These are phyloP conservation scores for Pachypanchax playfairii DNA, from an alignment of 2,113 vertebrate species.

Conservation along the genomic window DNA sequence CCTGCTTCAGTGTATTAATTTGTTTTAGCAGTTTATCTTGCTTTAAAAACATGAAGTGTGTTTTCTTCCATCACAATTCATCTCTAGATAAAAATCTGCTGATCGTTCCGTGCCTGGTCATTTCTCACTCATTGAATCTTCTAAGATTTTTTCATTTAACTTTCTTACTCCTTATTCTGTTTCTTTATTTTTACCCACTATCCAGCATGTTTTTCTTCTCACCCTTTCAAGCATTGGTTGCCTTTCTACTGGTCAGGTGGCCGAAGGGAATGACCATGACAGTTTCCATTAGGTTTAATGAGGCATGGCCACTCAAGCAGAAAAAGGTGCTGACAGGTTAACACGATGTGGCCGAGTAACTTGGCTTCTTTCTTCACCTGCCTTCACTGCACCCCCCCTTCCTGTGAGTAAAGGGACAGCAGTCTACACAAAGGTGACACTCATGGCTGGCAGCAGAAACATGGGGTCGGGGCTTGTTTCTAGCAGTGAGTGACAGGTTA, in stretches of 20 bases:
- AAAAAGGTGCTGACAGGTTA: conserved; percentile 75
- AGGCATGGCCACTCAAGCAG: conserved; percentile 68
- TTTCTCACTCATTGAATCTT: conserved; percentile 6
- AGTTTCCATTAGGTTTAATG: conserved; percentile 78
- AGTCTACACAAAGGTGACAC: conserved; percentile 65
- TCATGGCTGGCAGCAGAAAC: conserved; percentile 61
- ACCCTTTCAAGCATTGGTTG: conserved; percentile 20
- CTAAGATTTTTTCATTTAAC: conserved; percentile 29
- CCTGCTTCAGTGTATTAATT: no score
- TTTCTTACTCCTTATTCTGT: conserved; percentile 16
- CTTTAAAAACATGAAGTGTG: no score
- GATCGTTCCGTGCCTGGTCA: not conserved
- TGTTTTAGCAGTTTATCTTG: no score
- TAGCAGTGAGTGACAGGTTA: conserved; percentile 51
- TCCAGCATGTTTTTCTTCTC: conserved; percentile 34
- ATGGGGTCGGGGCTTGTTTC: conserved; percentile 53
- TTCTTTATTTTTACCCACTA: not conserved
- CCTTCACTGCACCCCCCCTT: conserved; percentile 5
- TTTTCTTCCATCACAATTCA: no score
- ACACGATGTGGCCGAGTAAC: conserved; percentile 66
- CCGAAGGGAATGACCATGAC: conserved; percentile 60
- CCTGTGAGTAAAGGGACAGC: conserved; percentile 33
- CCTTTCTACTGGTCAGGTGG: conserved; percentile 49
- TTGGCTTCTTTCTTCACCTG: conserved; percentile 61
- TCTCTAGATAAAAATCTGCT: not conserved